Evolutionary conservation across 1,140 invertebrate species (phyloP).

Genomic region (Orchestia grillus): DNA sequence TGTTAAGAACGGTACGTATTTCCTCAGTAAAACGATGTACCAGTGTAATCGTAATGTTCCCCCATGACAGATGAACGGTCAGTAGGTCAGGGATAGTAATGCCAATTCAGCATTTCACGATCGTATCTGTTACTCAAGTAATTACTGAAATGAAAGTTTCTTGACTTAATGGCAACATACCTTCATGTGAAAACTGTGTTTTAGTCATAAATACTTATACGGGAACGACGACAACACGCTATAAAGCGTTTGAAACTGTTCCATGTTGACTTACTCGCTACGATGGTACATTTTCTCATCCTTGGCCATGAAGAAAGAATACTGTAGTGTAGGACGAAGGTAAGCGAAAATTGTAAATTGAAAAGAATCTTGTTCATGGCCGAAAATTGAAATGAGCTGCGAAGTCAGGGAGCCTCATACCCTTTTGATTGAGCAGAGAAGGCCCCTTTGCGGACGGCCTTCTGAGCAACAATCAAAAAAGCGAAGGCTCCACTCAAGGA

Average conservation of each 20-base stretch:
- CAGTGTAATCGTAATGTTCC: too few relatives aligned
- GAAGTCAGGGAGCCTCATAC: slow-evolving; percentile 4
- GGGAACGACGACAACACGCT: not conserved
- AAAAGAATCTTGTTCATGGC: too few relatives aligned
- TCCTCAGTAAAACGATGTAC: too few relatives aligned
- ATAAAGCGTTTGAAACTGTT: not conserved
- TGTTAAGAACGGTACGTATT: too few relatives aligned
- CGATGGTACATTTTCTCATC: not conserved
- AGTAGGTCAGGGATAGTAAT: too few relatives aligned
- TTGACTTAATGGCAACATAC: too few relatives aligned
- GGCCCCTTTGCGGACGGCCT: slow-evolving; percentile 49
- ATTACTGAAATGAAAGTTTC: too few relatives aligned
- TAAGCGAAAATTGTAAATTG: too few relatives aligned
- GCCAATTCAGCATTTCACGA: too few relatives aligned
- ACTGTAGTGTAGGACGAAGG: not conserved
- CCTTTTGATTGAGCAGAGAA: slow-evolving; percentile 54
- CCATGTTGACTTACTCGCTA: not conserved
- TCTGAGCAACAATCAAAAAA: slow-evolving; percentile 55
- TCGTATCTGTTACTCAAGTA: too few relatives aligned
- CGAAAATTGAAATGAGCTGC: not conserved
- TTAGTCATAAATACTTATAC: not conserved
- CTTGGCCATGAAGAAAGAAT: not conserved
- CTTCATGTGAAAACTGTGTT: too few relatives aligned
- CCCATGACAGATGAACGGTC: too few relatives aligned
- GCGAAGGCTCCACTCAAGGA: not conserved